These are phyloP conservation scores for Macrophya alboannulata DNA, from an alignment of 2,888 invertebrate species.

Conservation along the genomic window DNA sequence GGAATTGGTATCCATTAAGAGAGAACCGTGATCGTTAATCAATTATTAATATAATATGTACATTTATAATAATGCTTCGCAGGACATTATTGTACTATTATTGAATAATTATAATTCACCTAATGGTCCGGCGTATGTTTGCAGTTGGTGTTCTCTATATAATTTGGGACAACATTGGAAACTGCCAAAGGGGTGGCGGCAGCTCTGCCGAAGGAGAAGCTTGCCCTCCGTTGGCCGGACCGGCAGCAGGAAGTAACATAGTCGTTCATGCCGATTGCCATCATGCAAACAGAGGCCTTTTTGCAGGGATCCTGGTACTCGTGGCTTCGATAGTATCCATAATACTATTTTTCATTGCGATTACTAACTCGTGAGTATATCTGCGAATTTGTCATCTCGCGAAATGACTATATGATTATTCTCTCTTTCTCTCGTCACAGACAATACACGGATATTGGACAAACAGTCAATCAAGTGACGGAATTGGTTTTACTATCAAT, in stretches of 20 bases:
- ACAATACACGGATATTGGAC: constrained; percentile 80
- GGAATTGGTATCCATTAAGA: not conserved
- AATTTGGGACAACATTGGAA: constrained; percentile 89
- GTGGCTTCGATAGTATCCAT: constrained; percentile 82
- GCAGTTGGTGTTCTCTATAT: constrained; percentile 88
- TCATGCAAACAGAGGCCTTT: constrained; percentile 89
- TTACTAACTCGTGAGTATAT: constrained; percentile 81
- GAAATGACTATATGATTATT: not conserved
- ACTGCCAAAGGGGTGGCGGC: constrained; percentile 79
- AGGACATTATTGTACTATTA: not conserved
- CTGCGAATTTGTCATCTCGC: not conserved
- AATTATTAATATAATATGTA: not conserved
- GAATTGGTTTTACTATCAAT: constrained; percentile 82
- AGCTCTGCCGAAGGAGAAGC: constrained; percentile 38
- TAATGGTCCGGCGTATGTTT: constrained; percentile 64
- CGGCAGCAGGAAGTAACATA: constrained; percentile 79
- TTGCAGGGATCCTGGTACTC: constrained; percentile 85
- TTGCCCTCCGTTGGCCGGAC: constrained; percentile 55
- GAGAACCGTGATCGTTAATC: not conserved
- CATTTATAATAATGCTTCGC: not conserved
- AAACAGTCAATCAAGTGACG: constrained; percentile 81
- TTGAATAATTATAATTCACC: not conserved
- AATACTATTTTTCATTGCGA: constrained; percentile 84
- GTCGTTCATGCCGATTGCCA: constrained; percentile 89
- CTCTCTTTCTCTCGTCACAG: constrained; percentile 76